Evolutionary conservation across 1,140 invertebrate species (phyloP).

Genomic region (Antheraea pernyi): DNA sequence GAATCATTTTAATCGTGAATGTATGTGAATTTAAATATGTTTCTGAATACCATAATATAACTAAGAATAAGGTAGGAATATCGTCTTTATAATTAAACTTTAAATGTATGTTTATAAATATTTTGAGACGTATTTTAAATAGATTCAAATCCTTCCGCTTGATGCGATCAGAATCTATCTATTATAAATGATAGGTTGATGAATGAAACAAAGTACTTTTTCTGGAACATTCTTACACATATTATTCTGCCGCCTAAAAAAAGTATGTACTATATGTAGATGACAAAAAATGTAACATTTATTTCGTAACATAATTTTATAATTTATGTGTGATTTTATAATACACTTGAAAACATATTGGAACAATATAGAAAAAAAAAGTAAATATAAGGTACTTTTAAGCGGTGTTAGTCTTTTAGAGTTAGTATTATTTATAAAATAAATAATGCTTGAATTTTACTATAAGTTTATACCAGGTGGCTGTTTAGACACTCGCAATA

Average conservation of each 20-base stretch:
- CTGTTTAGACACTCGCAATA: too few species aligned
- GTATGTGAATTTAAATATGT: not conserved
- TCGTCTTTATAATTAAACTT: not conserved
- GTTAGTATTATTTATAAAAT: constrained; percentile 14
- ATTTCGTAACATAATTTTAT: too few species aligned
- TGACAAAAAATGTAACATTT: not conserved
- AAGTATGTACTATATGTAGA: not conserved
- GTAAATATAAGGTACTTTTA: not conserved
- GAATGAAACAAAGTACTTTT: not conserved
- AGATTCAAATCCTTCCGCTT: not conserved
- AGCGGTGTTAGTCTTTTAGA: not conserved
- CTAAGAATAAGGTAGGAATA: not conserved
- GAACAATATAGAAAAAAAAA: not conserved
- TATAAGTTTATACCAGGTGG: constrained; percentile 9
- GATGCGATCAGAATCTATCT: not conserved
- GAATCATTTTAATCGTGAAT: not conserved
- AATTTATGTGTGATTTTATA: too few species aligned
- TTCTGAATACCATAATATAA: not conserved
- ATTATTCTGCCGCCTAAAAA: too few species aligned
- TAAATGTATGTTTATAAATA: not conserved
- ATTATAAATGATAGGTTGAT: not conserved
- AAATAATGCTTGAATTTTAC: constrained; percentile 18
- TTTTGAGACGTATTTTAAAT: not conserved
- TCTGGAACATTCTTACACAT: not conserved
- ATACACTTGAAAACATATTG: too few species aligned